Evolutionary conservation across 2,888 invertebrate species (phyloP).

Genomic region (Spialia ferax): DNA sequence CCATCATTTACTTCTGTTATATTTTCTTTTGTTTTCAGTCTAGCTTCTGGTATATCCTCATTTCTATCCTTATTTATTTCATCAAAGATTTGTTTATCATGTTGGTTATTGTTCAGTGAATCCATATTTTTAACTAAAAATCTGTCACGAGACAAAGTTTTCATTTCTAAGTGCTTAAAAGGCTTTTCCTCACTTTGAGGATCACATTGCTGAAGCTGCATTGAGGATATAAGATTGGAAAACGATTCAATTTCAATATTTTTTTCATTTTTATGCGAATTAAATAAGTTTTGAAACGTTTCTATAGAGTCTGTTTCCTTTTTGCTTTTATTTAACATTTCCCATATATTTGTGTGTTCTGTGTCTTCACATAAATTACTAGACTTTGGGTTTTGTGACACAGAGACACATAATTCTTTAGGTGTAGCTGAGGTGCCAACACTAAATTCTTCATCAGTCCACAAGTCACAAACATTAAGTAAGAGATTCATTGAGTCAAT

Average conservation of each 20-base stretch:
- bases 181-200: neutral
- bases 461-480: conserved; percentile 59
- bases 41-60: neutral
- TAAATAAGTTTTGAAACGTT: conserved; percentile 55
- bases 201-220: conserved; percentile 7
- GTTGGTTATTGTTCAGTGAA: neutral
- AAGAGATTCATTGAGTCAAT: conserved; percentile 84
- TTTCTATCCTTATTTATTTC: neutral
- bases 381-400: neutral
- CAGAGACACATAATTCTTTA: neutral
- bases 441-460: conserved; percentile 57
- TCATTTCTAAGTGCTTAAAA: conserved; percentile 22
- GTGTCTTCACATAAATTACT: conserved; percentile 25
- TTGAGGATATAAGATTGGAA: conserved; percentile 49
- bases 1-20: neutral
- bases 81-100: neutral
- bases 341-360: conserved; percentile 54
- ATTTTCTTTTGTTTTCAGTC: neutral
- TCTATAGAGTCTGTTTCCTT: conserved; percentile 41
- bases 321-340: conserved; percentile 50
- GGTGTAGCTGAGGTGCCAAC: conserved; percentile 25
- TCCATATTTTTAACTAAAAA: neutral
- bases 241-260: conserved; percentile 55
- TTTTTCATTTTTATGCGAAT: conserved; percentile 45
- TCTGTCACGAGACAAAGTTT: neutral